Evolutionary conservation across 2,113 vertebrate species (phyloP).

Genomic region (Parus major): DNA sequence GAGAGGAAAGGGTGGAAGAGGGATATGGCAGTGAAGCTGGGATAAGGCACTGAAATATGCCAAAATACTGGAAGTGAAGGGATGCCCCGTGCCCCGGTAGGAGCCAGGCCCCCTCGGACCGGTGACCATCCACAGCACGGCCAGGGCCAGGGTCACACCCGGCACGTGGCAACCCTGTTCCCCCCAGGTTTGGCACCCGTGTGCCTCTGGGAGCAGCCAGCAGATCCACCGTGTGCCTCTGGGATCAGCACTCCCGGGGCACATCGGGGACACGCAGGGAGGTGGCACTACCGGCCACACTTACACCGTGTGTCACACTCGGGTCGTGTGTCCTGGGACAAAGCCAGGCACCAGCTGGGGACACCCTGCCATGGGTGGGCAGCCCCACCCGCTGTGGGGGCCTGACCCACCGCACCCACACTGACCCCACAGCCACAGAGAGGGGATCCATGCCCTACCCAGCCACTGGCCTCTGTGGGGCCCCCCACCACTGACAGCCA

Average conservation of each 20-base stretch:
- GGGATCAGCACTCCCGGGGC: fast-evolving
- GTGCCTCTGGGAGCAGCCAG: background rate
- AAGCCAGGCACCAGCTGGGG: background rate
- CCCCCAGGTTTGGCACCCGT: fast-evolving
- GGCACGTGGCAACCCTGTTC: background rate
- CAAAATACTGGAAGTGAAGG: background rate
- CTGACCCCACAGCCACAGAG: background rate
- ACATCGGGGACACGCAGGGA: background rate
- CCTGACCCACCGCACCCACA: background rate
- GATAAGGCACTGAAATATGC: background rate
- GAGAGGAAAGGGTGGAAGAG: constrained; percentile 13
- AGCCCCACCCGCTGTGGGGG: background rate
- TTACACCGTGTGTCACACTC: background rate
- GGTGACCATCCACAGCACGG: background rate
- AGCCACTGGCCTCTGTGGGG: background rate
- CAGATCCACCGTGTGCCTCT: fast-evolving
- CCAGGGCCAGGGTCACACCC: fast-evolving
- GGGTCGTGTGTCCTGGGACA: background rate
- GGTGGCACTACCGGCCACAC: background rate
- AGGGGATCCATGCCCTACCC: background rate
- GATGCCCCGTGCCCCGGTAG: fast-evolving
- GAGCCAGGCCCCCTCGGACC: background rate
- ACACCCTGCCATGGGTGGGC: background rate
- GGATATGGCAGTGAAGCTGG: background rate
- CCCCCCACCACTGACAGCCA: too few relatives aligned